These are phyloP conservation scores for Elgaria multicarinata DNA, from an alignment of 2,113 vertebrate genomes.

Conservation along the genomic window DNA sequence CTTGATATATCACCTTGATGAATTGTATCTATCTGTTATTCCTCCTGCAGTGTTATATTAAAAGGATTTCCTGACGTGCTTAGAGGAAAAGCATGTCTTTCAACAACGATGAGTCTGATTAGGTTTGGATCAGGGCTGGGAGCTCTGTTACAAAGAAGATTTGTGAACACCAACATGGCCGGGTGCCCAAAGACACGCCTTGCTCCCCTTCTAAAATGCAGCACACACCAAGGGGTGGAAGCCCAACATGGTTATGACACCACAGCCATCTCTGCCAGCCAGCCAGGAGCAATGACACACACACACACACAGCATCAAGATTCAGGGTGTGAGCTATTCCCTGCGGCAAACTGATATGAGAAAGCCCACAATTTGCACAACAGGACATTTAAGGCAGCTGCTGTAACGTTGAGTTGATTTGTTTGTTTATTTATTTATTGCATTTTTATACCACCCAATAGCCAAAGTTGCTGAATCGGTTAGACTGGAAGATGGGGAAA, in stretches of 20 bases:
- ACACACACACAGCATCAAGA: conserved; percentile 7
- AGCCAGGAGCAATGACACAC: conserved; percentile 27
- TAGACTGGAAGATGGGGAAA: not conserved
- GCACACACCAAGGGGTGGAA: not conserved
- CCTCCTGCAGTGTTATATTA: no score
- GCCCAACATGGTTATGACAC: not conserved
- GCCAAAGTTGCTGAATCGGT: no score
- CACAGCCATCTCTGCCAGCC: conserved; percentile 5
- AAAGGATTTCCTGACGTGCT: not conserved
- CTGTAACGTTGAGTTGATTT: not conserved
- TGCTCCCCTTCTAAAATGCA: conserved; percentile 45
- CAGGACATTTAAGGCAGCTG: no score
- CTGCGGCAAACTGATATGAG: not conserved
- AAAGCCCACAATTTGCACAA: conserved; percentile 50
- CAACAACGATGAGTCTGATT: accelerated
- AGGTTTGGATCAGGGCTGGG: not conserved
- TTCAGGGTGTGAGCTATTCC: conserved; percentile 60
- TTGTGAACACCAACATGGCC: accelerated
- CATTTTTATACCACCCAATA: no score
- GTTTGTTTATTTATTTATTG: no score
- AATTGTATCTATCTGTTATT: not conserved
- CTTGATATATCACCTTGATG: no score
- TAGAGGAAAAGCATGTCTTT: accelerated
- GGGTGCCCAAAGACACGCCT: not conserved
- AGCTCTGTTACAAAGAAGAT: accelerated